phyloP scores from a whole-genome alignment of 2,888 invertebrate genomes.

The Caenorhabditis sinica region DNA sequence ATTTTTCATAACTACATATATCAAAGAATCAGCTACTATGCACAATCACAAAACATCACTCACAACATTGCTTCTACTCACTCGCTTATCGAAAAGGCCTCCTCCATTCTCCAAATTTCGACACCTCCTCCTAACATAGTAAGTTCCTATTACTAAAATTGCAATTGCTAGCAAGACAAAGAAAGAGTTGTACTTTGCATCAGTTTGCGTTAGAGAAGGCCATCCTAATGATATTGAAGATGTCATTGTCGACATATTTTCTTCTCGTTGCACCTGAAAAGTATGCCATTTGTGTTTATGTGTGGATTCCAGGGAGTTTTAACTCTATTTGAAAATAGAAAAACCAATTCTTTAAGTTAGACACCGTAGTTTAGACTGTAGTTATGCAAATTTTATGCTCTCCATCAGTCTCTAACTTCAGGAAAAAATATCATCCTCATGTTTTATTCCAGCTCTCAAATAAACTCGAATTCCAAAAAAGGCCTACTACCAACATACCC shows the following conservation, averaged over 20 bases:
- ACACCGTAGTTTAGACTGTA: no score
- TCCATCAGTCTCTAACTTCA: no score
- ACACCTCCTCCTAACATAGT: conserved; percentile 54
- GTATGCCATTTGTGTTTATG: no score
- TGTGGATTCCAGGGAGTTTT: no score
- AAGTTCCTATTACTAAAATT: conserved; percentile 48
- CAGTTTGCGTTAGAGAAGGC: conserved; percentile 30
- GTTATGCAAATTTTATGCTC: no score
- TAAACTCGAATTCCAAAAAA: no score
- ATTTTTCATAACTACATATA: neutral
- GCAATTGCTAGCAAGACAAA: conserved; percentile 43
- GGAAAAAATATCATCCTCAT: no score
- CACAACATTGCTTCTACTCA: conserved; percentile 23
- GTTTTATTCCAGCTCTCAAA: no score
- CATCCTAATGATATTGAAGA: conserved; percentile 22
- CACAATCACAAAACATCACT: conserved; percentile 1
- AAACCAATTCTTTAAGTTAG: no score
- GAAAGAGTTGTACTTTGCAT: conserved; percentile 48
- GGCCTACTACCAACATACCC: no score
- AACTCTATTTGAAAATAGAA: no score
- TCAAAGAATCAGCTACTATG: neutral
- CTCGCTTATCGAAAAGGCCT: conserved; percentile 55
- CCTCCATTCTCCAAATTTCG: conserved; percentile 58
- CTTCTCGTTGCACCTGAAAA: conserved; percentile 70
- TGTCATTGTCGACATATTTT: conserved; percentile 1